Conservation (phyloP, 2,888 invertebrate genomes). For the Synanthedon formicaeformis region DNA sequence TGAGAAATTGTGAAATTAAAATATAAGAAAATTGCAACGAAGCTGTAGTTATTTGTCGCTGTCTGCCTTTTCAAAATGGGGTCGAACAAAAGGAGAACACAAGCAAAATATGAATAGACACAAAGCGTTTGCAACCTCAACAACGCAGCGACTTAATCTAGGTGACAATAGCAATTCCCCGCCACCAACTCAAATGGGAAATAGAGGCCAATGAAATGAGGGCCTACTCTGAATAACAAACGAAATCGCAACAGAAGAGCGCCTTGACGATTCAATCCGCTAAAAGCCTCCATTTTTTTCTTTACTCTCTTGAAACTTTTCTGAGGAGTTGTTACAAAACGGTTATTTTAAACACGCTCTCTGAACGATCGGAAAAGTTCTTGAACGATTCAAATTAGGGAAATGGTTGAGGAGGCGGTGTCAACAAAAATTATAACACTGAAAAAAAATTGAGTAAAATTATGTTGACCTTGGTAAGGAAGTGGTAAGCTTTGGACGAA, state of each 20-base stretch:
- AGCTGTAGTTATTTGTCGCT: too few species aligned
- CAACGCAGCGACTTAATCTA: not conserved
- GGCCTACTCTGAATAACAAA: conserved; percentile 5
- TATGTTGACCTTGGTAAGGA: too few species aligned
- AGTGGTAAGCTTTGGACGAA: too few species aligned
- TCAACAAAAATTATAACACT: too few species aligned
- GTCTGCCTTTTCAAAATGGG: too few species aligned
- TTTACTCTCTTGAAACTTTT: not conserved
- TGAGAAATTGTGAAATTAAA: not conserved
- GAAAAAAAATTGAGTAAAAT: too few species aligned
- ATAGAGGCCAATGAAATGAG: conserved; percentile 1
- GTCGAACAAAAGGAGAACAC: not conserved
- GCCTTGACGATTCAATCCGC: conserved; percentile 38
- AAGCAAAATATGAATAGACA: not conserved
- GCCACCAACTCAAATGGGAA: not conserved
- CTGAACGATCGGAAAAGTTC: not conserved
- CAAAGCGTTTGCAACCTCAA: not conserved
- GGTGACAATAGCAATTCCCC: not conserved
- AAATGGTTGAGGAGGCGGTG: not conserved
- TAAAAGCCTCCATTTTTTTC: conserved; percentile 21
- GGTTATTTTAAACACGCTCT: not conserved
- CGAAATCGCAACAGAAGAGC: conserved; percentile 14
- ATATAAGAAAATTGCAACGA: not conserved
- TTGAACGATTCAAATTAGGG: not conserved
- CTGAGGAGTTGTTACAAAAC: not conserved